Evolutionary conservation across 2,888 invertebrate species (phyloP).

Genomic region (Limulus polyphemus): DNA sequence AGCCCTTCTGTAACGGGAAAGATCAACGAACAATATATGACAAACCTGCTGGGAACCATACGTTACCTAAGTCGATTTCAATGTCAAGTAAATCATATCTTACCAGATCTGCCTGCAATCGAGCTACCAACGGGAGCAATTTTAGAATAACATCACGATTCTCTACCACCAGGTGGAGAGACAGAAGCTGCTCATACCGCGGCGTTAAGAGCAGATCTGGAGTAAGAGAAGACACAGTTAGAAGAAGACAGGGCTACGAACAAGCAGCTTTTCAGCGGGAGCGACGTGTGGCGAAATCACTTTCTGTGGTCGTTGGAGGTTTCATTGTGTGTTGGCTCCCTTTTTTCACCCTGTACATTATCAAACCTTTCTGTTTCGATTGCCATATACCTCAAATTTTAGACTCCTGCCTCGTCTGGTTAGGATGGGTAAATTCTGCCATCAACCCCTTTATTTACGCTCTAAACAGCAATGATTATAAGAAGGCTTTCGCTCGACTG

Average conservation of each 20-base stretch:
- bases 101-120: too few relatives aligned
- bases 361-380: conserved; percentile 68
- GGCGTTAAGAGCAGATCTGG: too few relatives aligned
- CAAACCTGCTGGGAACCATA: too few relatives aligned
- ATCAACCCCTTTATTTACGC: conserved; percentile 89
- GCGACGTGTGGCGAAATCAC: conserved; percentile 18
- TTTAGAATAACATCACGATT: too few relatives aligned
- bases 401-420: conserved; percentile 89
- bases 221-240: conserved; percentile 6
- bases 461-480: conserved; percentile 94
- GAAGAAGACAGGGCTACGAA: conserved; percentile 20
- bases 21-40: too few relatives aligned
- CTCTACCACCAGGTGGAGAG: too few relatives aligned
- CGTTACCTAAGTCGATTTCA: too few relatives aligned
- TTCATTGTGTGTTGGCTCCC: conserved; percentile 94
- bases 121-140: too few relatives aligned
- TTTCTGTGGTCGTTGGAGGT: conserved; percentile 47
- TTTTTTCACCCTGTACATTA: conserved; percentile 89
- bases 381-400: conserved; percentile 73
- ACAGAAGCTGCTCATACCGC: too few relatives aligned
- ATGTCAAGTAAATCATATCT: too few relatives aligned
- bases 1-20: too few relatives aligned
- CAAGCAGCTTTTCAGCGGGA: conserved; percentile 21
- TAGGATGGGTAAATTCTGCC: conserved; percentile 95
- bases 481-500: conserved; percentile 65